Evolutionary conservation across 1,140 invertebrate species (phyloP), one percentile per base, ranked within the genome.

Genomic region (Asbolus verrucosus): DNA sequence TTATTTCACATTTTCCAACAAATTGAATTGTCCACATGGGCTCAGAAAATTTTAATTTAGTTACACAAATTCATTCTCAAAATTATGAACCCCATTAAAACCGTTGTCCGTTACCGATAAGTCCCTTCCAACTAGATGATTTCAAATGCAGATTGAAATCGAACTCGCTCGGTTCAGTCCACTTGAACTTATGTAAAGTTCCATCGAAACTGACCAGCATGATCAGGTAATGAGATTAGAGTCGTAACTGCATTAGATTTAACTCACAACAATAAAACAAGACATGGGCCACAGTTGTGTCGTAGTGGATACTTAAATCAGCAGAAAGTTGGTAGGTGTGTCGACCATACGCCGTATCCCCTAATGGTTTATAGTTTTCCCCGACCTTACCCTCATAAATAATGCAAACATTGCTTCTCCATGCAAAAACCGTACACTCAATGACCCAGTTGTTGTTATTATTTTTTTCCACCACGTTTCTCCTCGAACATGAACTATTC

Each of bases 291-390:
- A 54, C 46, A 54, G 46, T 54, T 54, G 46, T 54, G 21, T 54
- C 46, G 21, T 21, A 27, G 46, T 54, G 46, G 21, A 11, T 54
- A 54, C 46, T 54, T 54, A 54, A 54, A 54, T 54, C 46, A 54
- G 43, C 21, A 54, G 46, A 54, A 54, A 54, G 46, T 54, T 54
- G 46, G 21, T 9, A 54, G 46, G 21, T 54, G 21, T 24, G n/a
- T 21, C 41, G 1, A 2, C 43, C 6, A 16, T 2, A 19, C 15
- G 18, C 43, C 9, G 21, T 27, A 24, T 54, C 46, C 33, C 11
- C 33, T 27, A 27, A 54, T 27, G 21, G 46, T 54, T 54, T 54
- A 24, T 43, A 43, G 39, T 43, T 43, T 18, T 54, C 46, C n/a
- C 19, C 24, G 46, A 54, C 11, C 19, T 54, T 19, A 27, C 21